Base-by-base conservation (phyloP, 2,113 vertebrate species). In the Phyllostomus discolor region DNA sequence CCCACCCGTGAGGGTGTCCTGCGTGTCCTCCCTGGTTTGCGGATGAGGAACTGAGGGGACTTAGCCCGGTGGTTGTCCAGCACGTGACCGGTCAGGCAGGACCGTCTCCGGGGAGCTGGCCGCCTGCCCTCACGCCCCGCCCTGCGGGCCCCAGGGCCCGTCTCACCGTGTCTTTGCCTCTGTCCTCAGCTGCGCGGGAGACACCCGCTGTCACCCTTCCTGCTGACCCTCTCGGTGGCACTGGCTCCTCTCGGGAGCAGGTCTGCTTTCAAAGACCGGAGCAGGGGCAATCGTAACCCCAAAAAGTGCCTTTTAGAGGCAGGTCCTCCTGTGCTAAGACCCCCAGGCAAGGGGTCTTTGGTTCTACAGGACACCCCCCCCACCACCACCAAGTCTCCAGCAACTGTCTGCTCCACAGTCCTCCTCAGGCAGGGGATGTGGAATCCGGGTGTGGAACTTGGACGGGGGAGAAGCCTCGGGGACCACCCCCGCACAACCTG, bases 381-480 rank as follows among this genome's bases (percentile, higher is more conserved):
- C 43, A 6, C 19, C 8, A 7, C 5, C 57, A 59, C 57, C 0
- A 0, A 3, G n/a, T 38, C 48, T 31, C 38, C 41, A 28, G 76
- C 1, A 17, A 26, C 57, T 2, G 0, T 8, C 14, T 2, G 50
- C 43, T 15, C 76, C 24, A 1, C 0, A 4, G 31, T 35, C 33
- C 62, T 57, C 5, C 62, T 57, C 5, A 0, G 0, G 12, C 28
- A 0, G 2, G 2, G 7, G 4, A 35, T 7, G 1, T 22, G 16
- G 41, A 19, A 57, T 9, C 26, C 46, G 48, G 10, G 43, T 8
- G 67, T 0, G 1, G 48, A 33, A 22, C 7, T 20, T 43, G 10
- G 19, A 24, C 17, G 5, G 15, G 4, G 6, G 12, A 33, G 15
- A 35, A 26, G 10, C 41, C 28, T 2, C 41, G 62, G 19, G 0